phyloP scores from a whole-genome alignment of 2,113 vertebrate species.

The Brachirus orientalis region DNA sequence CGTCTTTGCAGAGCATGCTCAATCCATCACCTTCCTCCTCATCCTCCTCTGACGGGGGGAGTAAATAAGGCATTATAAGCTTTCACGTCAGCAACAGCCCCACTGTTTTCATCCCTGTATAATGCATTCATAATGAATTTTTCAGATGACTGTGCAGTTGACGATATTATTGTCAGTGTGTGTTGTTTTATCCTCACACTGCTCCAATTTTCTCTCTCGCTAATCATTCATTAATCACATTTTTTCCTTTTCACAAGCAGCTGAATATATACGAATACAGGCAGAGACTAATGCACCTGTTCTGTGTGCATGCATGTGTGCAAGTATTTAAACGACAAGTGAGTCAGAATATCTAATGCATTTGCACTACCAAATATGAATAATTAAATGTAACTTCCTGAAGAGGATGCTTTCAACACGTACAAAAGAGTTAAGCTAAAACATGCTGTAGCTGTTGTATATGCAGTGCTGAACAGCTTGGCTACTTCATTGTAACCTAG shows the following conservation, averaged over 20 bases:
- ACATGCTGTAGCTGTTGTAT: constrained; percentile 4
- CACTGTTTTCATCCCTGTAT: constrained; percentile 15
- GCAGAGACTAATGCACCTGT: constrained; percentile 20
- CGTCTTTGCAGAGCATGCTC: not conserved
- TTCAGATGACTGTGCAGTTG: constrained; percentile 15
- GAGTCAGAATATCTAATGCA: constrained; percentile 15
- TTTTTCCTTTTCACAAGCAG: constrained; percentile 20
- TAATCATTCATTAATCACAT: constrained; percentile 12
- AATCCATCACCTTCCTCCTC: constrained; percentile 12
- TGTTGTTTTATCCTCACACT: not conserved
- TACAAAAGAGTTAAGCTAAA: constrained; percentile 25
- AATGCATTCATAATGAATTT: constrained; percentile 39
- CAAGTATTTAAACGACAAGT: not conserved
- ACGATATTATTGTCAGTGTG: constrained; percentile 25
- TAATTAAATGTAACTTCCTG: constrained; percentile 63
- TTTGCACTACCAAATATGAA: constrained; percentile 47
- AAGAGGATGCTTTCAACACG: constrained; percentile 50
- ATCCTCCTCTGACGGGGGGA: constrained; percentile 23
- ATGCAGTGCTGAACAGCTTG: constrained; percentile 35
- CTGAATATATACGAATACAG: constrained; percentile 5
- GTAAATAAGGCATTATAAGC: constrained; percentile 47
- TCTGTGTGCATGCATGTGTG: not conserved
- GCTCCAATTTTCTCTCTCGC: not conserved
- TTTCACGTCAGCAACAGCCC: constrained; percentile 29
- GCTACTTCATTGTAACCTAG: constrained; percentile 50